Evolutionary conservation across 2,113 vertebrate genomes (phyloP).

Genomic region (Genyomyrus donnyi): DNA sequence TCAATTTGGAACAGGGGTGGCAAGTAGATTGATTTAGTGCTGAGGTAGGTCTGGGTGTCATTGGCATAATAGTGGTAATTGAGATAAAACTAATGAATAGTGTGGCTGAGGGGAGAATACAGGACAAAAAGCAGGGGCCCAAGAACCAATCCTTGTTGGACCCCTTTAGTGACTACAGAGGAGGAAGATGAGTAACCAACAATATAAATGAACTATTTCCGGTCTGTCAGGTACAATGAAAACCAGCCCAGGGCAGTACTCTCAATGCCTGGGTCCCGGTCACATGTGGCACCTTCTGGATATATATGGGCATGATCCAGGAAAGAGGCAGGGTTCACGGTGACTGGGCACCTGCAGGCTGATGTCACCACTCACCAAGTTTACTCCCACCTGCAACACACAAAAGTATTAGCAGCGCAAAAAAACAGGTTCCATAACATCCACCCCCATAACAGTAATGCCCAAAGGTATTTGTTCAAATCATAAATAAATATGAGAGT

Average conservation of each 20-base stretch:
- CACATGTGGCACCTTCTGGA: too few species aligned
- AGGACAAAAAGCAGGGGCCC: too few species aligned
- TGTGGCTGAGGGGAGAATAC: too few species aligned
- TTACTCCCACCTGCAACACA: background rate
- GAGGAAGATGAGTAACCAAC: too few species aligned
- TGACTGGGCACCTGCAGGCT: background rate
- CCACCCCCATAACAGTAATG: background rate
- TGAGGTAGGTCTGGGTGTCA: too few species aligned
- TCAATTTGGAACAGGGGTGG: too few species aligned
- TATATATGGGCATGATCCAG: too few species aligned
- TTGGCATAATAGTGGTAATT: too few species aligned
- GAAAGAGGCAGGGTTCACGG: background rate
- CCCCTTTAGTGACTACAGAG: too few species aligned
- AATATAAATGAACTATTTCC: background rate
- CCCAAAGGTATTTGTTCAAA: background rate
- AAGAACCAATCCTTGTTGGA: too few species aligned
- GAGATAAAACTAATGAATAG: too few species aligned
- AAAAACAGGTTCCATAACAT: background rate
- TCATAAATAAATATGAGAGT: background rate
- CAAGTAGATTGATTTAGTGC: too few species aligned
- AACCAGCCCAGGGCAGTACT: background rate
- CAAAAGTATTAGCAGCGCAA: background rate
- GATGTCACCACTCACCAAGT: background rate
- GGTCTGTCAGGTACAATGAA: background rate
- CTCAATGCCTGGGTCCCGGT: background rate